A percentile compares a stretch with the other conserved stretches of the same genome.
These are phyloP conservation scores for Leucophenga maculata DNA, from an alignment of 2,888 invertebrate genomes.

Conservation along the genomic window DNA sequence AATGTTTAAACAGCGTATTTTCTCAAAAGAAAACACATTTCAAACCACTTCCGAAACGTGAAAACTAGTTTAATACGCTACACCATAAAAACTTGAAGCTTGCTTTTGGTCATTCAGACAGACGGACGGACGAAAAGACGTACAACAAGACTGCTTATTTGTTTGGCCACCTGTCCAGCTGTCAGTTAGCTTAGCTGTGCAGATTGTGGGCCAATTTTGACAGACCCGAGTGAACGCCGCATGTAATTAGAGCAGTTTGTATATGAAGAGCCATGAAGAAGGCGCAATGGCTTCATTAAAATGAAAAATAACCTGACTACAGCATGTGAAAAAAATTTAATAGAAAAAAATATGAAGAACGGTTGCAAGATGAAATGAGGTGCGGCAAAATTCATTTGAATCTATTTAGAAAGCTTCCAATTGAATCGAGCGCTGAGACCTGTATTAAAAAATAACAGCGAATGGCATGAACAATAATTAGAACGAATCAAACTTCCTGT, in stretches of 20 bases:
- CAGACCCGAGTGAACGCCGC: conserved; percentile 25
- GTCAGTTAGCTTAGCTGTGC: background rate
- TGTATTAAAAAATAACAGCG: background rate
- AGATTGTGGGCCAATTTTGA: background rate
- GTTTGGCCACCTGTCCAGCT: background rate
- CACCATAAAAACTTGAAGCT: background rate
- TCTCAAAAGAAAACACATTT: background rate
- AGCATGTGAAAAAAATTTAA: conserved; percentile 6
- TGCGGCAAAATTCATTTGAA: conserved; percentile 24
- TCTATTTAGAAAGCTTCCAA: conserved; percentile 43
- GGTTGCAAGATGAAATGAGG: conserved; percentile 21
- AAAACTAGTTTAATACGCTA: conserved; percentile 54
- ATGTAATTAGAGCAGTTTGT: background rate
- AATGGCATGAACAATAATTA: conserved; percentile 38
- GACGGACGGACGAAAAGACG: no score
- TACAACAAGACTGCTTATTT: no score
- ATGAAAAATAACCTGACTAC: background rate
- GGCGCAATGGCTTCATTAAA: conserved; percentile 36
- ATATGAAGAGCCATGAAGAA: no score
- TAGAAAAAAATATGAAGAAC: no score
- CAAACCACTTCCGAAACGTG: conserved; percentile 41
- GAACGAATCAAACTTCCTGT: conserved; percentile 40
- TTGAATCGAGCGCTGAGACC: background rate
- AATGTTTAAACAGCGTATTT: no score
- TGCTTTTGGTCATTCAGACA: background rate